Conservation (phyloP, 2,113 vertebrate species). For the Caranx ignobilis region DNA sequence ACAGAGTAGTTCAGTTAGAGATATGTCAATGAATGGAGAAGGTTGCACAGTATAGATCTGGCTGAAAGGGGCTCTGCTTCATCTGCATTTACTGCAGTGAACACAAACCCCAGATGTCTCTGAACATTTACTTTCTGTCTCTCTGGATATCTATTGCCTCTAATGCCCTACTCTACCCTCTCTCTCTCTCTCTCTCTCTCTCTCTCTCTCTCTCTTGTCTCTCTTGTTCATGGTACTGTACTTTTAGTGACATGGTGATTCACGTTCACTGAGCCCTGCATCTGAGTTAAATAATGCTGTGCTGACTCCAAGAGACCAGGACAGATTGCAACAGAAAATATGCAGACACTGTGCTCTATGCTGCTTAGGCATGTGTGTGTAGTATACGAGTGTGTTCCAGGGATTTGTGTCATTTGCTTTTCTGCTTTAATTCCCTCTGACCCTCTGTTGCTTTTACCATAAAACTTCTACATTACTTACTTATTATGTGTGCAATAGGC, state of each 20-base stretch:
- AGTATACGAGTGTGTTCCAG: too few relatives aligned
- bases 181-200: conserved; percentile 8
- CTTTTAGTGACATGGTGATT: conserved; percentile 52
- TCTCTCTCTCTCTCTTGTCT: not conserved
- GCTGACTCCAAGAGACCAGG: conserved; percentile 39
- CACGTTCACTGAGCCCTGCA: conserved; percentile 30
- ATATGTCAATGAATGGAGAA: too few relatives aligned
- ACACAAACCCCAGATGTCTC: not conserved
- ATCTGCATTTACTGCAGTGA: not conserved
- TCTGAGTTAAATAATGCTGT: conserved; percentile 38
- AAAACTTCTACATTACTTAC: not conserved
- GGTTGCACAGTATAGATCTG: too few relatives aligned
- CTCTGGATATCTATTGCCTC: conserved; percentile 5
- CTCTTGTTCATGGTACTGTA: conserved; percentile 24
- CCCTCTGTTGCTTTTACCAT: not conserved
- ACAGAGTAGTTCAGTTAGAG: too few relatives aligned
- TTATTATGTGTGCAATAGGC: not conserved
- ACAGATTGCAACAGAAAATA: conserved; percentile 23
- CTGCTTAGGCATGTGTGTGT: not conserved
- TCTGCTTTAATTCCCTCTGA: not conserved
- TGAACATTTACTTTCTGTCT: conserved; percentile 21
- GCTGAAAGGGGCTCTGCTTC: not conserved
- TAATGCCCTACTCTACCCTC: conserved; percentile 3
- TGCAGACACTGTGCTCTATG: conserved; percentile 12
- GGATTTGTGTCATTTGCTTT: conserved; percentile 1